Conservation (phyloP, 92 coral and sea anemone species). For the Paragorgia papillata region DNA sequence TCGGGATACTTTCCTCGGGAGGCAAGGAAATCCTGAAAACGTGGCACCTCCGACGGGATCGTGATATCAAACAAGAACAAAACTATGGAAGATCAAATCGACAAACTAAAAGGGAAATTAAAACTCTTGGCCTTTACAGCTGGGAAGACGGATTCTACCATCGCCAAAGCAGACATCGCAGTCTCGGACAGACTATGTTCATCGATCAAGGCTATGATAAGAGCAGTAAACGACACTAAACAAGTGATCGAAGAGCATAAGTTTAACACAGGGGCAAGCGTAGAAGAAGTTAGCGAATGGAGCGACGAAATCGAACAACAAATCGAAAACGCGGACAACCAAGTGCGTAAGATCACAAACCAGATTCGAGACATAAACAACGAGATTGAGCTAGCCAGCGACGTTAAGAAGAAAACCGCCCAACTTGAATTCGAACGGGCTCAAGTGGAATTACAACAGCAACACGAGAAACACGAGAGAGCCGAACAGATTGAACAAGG, state of each 20-base stretch:
- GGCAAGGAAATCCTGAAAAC: no score
- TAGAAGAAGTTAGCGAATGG: conserved; percentile 13
- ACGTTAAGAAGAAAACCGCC: not conserved
- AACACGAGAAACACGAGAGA: not conserved
- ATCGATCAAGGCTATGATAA: conserved; percentile 8
- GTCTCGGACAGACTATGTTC: not conserved
- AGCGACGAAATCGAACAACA: conserved; percentile 1
- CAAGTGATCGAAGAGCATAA: conserved; percentile 22
- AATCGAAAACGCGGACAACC: conserved; percentile 8
- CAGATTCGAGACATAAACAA: not conserved
- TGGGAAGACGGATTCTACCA: not conserved
- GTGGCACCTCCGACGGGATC: no score
- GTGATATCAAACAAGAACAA: no score
- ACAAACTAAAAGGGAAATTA: not conserved
- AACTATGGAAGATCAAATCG: not conserved
- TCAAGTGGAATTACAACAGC: conserved; percentile 6
- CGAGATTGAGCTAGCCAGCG: not conserved
- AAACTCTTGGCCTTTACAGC: not conserved
- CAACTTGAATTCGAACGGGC: conserved; percentile 29
- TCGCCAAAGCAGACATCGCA: no score
- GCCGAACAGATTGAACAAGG: not conserved
- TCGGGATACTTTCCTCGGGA: no score
- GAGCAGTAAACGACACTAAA: conserved; percentile 4
- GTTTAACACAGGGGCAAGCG: conserved; percentile 7
- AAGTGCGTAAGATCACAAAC: conserved; percentile 3